A percentile compares a stretch with the other conserved stretches of the same genome.
These are phyloP conservation scores for Holotrichia oblita DNA, from an alignment of 1,140 invertebrate species.

Conservation along the genomic window DNA sequence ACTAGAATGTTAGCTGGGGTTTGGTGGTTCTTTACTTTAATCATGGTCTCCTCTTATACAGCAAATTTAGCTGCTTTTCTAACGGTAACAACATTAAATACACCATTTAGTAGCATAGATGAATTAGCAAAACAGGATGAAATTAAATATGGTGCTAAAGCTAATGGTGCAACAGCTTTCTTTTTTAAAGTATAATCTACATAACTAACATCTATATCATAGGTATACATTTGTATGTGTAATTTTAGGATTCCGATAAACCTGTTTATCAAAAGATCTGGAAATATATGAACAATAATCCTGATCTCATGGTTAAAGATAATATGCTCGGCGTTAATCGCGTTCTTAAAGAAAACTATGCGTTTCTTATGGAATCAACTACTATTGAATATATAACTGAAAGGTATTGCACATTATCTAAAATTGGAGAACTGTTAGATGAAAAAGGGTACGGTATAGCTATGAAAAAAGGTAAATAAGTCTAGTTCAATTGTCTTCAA, in stretches of 20 bases:
- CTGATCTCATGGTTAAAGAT: conserved; percentile 71
- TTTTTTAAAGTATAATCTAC: conserved; percentile 64
- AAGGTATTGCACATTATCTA: conserved; percentile 77
- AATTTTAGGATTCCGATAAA: conserved; percentile 68
- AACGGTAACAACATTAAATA: conserved; percentile 85
- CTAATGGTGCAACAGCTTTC: conserved; percentile 66
- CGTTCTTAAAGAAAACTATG: conserved; percentile 76
- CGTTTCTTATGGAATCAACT: conserved; percentile 88
- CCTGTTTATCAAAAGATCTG: conserved; percentile 79
- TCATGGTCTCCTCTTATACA: conserved; percentile 96
- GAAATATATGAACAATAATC: conserved; percentile 72
- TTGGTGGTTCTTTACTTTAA: conserved; percentile 96
- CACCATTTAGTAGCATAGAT: conserved; percentile 83
- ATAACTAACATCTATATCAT: no score
- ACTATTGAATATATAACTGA: conserved; percentile 82
- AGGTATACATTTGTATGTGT: no score
- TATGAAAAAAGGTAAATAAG: conserved; percentile 80
- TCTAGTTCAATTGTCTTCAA: no score
- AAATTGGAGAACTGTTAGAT: conserved; percentile 80
- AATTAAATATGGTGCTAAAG: conserved; percentile 84
- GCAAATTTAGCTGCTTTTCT: conserved; percentile 97
- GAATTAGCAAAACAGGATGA: conserved; percentile 75
- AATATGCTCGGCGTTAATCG: conserved; percentile 87
- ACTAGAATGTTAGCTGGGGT: conserved; percentile 80
- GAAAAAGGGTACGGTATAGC: conserved; percentile 86